These are phyloP conservation scores for Salarias fasciatus DNA, from an alignment of 2,797 vertebrate species.

Conservation along the genomic window DNA sequence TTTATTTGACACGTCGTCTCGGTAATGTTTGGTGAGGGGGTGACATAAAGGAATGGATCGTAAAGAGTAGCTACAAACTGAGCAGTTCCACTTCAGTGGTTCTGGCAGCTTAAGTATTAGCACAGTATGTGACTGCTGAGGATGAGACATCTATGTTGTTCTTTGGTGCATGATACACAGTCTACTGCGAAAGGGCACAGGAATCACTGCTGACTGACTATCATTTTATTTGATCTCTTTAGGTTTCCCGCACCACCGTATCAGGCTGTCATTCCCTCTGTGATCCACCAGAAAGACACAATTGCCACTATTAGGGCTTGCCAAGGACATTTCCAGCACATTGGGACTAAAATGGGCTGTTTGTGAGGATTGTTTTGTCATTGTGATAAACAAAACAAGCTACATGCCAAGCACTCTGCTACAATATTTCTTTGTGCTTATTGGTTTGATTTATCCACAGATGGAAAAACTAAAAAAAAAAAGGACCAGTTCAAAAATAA, in stretches of 20 bases:
- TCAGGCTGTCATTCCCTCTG: constrained; percentile 69
- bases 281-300: constrained; percentile 75
- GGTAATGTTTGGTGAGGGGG: constrained; percentile 61
- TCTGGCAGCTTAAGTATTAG: constrained; percentile 70
- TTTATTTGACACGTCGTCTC: constrained; percentile 49
- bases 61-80: constrained; percentile 56
- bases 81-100: constrained; percentile 63
- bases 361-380: constrained; percentile 61
- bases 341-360: constrained; percentile 51
- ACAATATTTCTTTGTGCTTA: constrained; percentile 44
- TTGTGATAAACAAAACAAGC: constrained; percentile 62
- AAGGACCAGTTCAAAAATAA: constrained; percentile 34
- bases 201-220: constrained; percentile 71
- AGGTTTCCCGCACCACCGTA: constrained; percentile 64
- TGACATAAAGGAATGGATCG: constrained; percentile 50
- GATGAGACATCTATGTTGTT: constrained; percentile 72
- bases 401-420: constrained; percentile 47
- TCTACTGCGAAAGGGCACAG: constrained; percentile 71
- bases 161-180: constrained; percentile 70
- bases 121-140: constrained; percentile 63
- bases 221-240: constrained; percentile 78
- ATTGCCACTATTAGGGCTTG: constrained; percentile 64
- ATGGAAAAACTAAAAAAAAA: constrained; percentile 47
- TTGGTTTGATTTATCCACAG: constrained; percentile 61
- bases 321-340: constrained; percentile 69